Percentiles rank a stretch among this genome's conserved stretches.
phyloP scores from a whole-genome alignment of 2,797 vertebrate species.

The Gymnodraco acuticeps region DNA sequence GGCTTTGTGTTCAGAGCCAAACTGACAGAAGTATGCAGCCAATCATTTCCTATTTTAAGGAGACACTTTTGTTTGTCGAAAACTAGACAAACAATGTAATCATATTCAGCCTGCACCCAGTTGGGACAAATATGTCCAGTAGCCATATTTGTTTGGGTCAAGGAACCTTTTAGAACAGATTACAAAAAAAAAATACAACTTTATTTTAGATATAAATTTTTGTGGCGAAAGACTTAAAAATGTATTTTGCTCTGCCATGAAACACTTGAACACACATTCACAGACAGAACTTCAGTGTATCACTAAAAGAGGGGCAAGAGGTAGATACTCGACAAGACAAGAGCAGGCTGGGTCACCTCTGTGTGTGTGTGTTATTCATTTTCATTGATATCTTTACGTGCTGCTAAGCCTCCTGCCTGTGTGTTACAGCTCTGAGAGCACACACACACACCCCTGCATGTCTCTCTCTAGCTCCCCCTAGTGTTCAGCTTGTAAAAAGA shows the following conservation, averaged over 20 bases:
- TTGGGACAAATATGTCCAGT: neutral
- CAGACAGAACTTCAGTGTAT: conserved; percentile 76
- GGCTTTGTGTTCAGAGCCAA: neutral
- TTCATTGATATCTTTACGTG: conserved; percentile 20
- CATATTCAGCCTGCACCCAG: neutral
- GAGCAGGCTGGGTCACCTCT: conserved; percentile 48
- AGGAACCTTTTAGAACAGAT: neutral
- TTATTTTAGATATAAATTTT: neutral
- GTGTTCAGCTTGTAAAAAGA: conserved; percentile 47
- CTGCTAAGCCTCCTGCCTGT: conserved; percentile 8
- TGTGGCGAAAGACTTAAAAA: neutral
- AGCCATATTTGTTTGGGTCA: conserved; percentile 15
- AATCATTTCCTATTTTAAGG: neutral
- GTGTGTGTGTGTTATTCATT: conserved; percentile 28
- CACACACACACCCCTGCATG: conserved; percentile 9
- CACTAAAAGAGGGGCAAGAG: conserved; percentile 77
- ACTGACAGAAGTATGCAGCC: neutral
- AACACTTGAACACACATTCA: conserved; percentile 19
- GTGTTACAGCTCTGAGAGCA: conserved; percentile 34
- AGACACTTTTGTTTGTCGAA: neutral
- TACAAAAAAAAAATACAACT: conserved; percentile 4
- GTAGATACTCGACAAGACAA: conserved; percentile 82
- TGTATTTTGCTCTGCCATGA: neutral
- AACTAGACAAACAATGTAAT: neutral
- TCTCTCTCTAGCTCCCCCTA: conserved; percentile 59